Conservation (phyloP, 2,113 vertebrate genomes). For the Oryzias woworae region DNA sequence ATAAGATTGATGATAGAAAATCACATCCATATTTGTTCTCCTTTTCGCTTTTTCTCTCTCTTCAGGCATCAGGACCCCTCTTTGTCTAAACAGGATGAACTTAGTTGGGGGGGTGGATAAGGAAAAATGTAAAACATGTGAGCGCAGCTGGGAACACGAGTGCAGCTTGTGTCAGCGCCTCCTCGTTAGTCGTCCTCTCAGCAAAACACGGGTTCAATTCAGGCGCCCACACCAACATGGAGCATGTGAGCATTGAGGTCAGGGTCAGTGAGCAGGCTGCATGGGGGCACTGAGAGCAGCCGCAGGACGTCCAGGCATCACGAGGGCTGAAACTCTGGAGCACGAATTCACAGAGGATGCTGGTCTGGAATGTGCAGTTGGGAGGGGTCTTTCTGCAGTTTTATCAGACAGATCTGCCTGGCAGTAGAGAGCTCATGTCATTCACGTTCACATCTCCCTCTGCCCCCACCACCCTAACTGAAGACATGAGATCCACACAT, state of each 20-base stretch:
- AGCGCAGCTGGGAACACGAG: neutral
- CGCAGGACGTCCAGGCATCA: neutral
- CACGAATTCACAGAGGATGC: too few species aligned
- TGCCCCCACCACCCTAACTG: too few species aligned
- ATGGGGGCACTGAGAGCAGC: constrained; percentile 6
- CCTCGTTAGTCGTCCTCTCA: neutral
- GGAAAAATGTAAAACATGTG: constrained; percentile 28
- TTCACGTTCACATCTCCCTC: too few species aligned
- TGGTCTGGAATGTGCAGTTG: too few species aligned
- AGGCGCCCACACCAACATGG: neutral
- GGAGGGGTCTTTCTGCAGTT: too few species aligned
- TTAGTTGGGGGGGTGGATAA: neutral
- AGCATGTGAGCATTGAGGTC: constrained; percentile 23
- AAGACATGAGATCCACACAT: too few species aligned
- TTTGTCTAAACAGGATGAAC: constrained; percentile 5
- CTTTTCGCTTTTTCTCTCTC: neutral
- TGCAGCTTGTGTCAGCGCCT: neutral
- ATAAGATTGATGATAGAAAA: neutral
- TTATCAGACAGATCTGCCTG: too few species aligned
- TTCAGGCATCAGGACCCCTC: constrained; percentile 1
- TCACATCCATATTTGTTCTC: neutral
- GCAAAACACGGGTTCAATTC: constrained; percentile 10
- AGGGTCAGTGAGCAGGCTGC: constrained; percentile 14
- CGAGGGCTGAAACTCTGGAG: neutral
- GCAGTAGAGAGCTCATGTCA: too few species aligned